Evolutionary conservation across 2,113 vertebrate genomes (phyloP).

Genomic region (Zapus hudsonius): DNA sequence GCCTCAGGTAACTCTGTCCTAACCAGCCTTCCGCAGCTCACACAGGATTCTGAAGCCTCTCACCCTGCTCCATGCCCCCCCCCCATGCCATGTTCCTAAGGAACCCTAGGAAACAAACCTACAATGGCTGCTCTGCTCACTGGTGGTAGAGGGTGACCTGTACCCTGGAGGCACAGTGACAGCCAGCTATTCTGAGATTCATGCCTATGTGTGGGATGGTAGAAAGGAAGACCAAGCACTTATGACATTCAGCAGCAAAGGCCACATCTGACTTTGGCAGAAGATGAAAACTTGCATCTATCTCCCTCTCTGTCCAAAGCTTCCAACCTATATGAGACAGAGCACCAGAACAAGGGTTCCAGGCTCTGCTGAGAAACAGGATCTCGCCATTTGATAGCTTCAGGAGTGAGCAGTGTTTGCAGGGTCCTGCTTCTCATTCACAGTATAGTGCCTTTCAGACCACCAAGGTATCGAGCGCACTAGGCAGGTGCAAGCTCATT

Average conservation of each 20-base stretch:
- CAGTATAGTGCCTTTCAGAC: accelerated
- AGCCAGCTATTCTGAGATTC: background rate
- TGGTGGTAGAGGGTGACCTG: background rate
- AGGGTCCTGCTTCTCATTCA: background rate
- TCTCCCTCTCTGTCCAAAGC: background rate
- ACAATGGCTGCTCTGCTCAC: background rate
- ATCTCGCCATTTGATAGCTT: background rate
- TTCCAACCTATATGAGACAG: background rate
- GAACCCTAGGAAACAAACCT: background rate
- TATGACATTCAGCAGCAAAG: background rate
- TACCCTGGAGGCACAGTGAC: background rate
- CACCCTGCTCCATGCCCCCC: background rate
- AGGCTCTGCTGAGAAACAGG: background rate
- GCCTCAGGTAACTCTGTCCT: background rate
- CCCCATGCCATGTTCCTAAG: accelerated
- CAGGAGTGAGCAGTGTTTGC: no score
- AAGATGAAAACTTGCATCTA: background rate
- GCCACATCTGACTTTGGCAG: background rate
- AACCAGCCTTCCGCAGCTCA: background rate
- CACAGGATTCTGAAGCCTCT: no score
- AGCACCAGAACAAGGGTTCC: background rate
- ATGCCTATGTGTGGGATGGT: accelerated
- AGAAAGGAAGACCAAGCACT: background rate
- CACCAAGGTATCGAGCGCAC: no score
- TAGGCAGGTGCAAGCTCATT: background rate